Conservation (phyloP, 2,797 vertebrate species). For the Falco cherrug region DNA sequence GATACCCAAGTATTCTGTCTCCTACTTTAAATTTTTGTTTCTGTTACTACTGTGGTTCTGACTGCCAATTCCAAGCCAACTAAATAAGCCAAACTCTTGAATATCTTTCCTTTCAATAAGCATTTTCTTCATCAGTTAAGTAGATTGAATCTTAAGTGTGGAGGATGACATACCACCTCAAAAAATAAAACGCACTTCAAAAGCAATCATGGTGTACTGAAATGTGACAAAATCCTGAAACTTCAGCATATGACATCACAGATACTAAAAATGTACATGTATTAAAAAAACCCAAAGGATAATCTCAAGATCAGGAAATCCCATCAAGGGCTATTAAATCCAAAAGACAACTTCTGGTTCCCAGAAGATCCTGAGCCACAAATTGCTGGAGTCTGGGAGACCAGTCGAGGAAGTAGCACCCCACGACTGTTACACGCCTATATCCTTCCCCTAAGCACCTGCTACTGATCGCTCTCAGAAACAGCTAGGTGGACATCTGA, state of each 20-base stretch:
- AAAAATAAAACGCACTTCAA: neutral
- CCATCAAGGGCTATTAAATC: neutral
- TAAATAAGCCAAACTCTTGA: neutral
- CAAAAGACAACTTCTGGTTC: neutral
- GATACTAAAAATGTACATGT: neutral
- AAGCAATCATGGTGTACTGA: neutral
- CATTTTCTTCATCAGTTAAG: no score
- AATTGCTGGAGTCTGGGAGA: neutral
- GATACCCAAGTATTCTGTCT: neutral
- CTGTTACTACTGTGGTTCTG: neutral
- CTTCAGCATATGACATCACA: neutral
- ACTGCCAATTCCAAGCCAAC: neutral
- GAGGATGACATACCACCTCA: neutral
- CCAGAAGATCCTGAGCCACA: neutral
- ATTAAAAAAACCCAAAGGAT: neutral
- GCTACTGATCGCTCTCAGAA: neutral
- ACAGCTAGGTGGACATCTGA: neutral
- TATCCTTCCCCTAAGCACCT: neutral
- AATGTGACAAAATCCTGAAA: neutral
- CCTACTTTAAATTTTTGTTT: neutral
- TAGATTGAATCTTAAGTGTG: neutral
- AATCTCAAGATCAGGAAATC: neutral
- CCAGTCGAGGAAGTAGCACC: neutral
- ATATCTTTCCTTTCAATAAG: neutral
- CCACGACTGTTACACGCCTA: neutral